Percentiles rank a stretch among this genome's conserved stretches.
These are phyloP conservation scores for Uria aalge DNA, from an alignment of 2,113 vertebrate species.

Conservation along the genomic window DNA sequence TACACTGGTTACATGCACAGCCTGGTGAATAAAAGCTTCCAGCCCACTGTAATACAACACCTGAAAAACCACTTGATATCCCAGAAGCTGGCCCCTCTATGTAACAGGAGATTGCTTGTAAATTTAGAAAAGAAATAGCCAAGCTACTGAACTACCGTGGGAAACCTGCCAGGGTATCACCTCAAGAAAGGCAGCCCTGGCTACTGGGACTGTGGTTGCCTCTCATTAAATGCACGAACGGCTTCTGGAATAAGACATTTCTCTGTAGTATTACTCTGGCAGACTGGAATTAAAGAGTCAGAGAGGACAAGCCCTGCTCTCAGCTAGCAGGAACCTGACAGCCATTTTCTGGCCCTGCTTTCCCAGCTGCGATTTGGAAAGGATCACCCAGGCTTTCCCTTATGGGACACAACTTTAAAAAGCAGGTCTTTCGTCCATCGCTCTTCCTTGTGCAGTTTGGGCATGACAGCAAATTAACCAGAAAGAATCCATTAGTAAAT, in stretches of 20 bases:
- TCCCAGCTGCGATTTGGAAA: neutral
- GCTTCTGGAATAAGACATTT: slow-evolving; percentile 55
- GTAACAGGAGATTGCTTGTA: slow-evolving; percentile 67
- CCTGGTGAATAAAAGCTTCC: slow-evolving; percentile 51
- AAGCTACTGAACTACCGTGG: slow-evolving; percentile 62
- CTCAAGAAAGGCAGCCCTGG: slow-evolving; percentile 43
- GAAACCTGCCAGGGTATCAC: slow-evolving; percentile 60
- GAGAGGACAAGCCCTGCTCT: slow-evolving; percentile 37
- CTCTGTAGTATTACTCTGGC: slow-evolving; percentile 20
- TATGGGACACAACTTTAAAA: neutral
- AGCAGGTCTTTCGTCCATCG: neutral
- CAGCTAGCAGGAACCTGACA: slow-evolving; percentile 8
- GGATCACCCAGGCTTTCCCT: neutral
- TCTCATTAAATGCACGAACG: slow-evolving; percentile 43
- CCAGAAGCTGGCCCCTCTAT: slow-evolving; percentile 48
- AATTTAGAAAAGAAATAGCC: slow-evolving; percentile 62
- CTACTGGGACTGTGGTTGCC: slow-evolving; percentile 46
- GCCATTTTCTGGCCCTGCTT: slow-evolving; percentile 23
- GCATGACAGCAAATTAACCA: neutral
- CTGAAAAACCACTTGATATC: slow-evolving; percentile 60
- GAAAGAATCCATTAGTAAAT: neutral
- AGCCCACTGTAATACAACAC: slow-evolving; percentile 44
- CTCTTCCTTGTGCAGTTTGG: neutral
- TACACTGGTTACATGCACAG: neutral
- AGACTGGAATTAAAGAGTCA: slow-evolving; percentile 17